Base-by-base conservation (phyloP, 1,140 invertebrate species). In the Hylaeus volcanicus region DNA sequence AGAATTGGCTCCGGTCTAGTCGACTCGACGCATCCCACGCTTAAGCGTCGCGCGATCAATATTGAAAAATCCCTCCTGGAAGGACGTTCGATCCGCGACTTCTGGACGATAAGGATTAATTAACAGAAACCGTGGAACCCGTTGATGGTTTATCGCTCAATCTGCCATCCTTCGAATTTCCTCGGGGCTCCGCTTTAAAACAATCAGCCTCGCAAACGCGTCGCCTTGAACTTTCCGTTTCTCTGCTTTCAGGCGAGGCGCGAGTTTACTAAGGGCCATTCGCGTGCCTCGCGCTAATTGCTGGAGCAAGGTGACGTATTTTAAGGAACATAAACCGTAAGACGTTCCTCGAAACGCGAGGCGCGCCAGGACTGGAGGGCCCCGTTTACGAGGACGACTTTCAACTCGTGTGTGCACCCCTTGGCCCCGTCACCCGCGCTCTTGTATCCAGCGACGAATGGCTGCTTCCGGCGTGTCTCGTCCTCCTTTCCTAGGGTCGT, bases 261-360 rank as follows among this genome's bases (percentile, higher is more conserved):
- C 43, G 45, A 63, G 69, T 66, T 77, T 43, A 15, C 72, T 41
- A 81, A 85, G 83, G 74, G 45, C 72, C 56, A 74, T 85, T 84
- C 70, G 66, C 79, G 66, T 82, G 79, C 51, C 55, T 41, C 43
- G 37, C 41, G 51, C 74, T 86, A 82, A 85, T 86, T 85, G 79
- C n/a, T 56, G 15, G 51, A 15, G 74, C 74, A 75, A 82, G 74
- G 66, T 72, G 84, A 78, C 61, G 70, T 85, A 84, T 85, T 85
- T 84, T 85, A 76, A 84, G 72, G 66, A 74, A 60, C 14, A 6
- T 72, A 43, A 74, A 75, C 51, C 11, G 66, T 81, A 85, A 64
- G 53, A 26, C 4, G 9, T 11, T 64, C 43, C 61, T 74, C 26
- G 70, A 74, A 78, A 73, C 26, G 39, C 60, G 48, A 37, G 2